A percentile compares a stretch with the other conserved stretches of the same genome.
Conservation (phyloP, 2,888 invertebrate species). For the Clitarchus hookeri region DNA sequence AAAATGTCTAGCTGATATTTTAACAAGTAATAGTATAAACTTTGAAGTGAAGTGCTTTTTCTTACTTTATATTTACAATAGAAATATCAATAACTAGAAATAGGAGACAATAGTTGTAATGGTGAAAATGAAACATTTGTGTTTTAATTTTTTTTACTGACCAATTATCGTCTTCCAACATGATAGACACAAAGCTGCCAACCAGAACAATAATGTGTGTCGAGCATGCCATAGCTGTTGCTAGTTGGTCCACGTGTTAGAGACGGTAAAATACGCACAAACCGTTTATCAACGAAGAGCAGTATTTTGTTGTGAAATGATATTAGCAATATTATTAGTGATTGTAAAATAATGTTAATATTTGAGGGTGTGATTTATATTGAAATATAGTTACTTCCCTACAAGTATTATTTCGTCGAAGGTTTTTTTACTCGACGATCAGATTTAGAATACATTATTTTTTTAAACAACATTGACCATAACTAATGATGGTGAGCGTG, state of each 20-base stretch:
- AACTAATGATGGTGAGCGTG: background rate
- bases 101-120: background rate
- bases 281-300: background rate
- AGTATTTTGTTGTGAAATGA: conserved; percentile 3
- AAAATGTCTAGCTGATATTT: too few species aligned
- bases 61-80: background rate
- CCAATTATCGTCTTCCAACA: conserved; percentile 14
- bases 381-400: background rate
- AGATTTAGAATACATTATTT: background rate
- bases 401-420: background rate
- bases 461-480: background rate
- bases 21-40: background rate
- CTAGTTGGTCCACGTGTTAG: background rate
- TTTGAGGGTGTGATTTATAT: background rate
- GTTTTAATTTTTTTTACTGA: background rate
- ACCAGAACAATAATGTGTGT: conserved; percentile 1
- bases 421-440: background rate
- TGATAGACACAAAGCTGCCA: conserved; percentile 4
- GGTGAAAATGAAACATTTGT: background rate
- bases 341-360: background rate
- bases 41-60: background rate
- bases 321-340: background rate
- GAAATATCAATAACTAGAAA: background rate
- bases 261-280: conserved; percentile 14
- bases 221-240: conserved; percentile 10